These are phyloP conservation scores for Romanogobio albipinnatus DNA, from an alignment of 2,113 vertebrate genomes.

Conservation along the genomic window DNA sequence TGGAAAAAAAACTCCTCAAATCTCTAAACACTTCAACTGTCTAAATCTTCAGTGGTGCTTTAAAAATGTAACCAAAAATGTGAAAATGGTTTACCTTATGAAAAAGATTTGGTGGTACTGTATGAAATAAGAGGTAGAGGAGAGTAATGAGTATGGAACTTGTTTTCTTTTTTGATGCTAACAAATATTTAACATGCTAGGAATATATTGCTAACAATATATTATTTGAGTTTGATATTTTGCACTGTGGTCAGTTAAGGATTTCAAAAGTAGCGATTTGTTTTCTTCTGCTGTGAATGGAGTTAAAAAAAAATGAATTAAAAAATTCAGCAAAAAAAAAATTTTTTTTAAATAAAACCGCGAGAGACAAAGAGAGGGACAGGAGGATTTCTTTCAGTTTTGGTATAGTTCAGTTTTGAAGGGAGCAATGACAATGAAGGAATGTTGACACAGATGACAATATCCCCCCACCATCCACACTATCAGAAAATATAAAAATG, in stretches of 20 bases:
- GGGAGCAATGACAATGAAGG: neutral
- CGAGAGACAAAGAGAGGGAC: neutral
- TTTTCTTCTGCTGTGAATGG: neutral
- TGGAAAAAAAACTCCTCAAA: neutral
- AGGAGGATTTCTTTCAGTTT: neutral
- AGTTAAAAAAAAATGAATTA: no score
- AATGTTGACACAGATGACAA: neutral
- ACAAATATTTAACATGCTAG: neutral
- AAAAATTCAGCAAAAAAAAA: no score
- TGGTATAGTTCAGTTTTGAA: neutral
- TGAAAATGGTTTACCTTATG: neutral
- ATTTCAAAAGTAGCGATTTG: neutral
- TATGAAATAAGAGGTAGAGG: slow-evolving; percentile 50
- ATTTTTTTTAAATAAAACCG: rapidly evolving
- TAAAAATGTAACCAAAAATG: neutral
- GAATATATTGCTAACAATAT: neutral
- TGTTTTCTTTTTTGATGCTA: neutral
- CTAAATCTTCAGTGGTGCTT: neutral
- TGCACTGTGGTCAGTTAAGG: neutral
- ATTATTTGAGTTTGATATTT: neutral
- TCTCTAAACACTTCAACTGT: neutral
- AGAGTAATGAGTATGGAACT: slow-evolving; percentile 11
- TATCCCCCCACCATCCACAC: slow-evolving; percentile 34
- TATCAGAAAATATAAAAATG: slow-evolving; percentile 40
- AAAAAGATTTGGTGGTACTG: slow-evolving; percentile 45